Percentiles rank a stretch among this genome's conserved stretches.
Conservation (phyloP, 2,888 invertebrate species). For the Ferdinandea cuprea region DNA sequence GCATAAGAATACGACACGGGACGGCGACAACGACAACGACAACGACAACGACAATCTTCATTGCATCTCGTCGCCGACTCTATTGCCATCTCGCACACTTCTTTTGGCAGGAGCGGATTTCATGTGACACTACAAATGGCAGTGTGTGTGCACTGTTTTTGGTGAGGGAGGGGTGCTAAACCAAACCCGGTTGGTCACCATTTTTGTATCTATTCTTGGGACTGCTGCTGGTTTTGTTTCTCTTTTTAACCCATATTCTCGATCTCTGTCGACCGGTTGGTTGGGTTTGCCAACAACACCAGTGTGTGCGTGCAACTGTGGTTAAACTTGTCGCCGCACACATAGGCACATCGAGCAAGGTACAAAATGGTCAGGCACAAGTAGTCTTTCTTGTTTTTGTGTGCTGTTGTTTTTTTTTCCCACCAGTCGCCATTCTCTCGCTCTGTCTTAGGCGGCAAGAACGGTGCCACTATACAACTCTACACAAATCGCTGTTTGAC, state of each 20-base stretch:
- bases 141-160: slow-evolving; percentile 49
- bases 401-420: slow-evolving; percentile 51
- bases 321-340: slow-evolving; percentile 80
- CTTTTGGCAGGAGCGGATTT: slow-evolving; percentile 55
- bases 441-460: slow-evolving; percentile 76
- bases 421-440: slow-evolving; percentile 75
- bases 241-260: slow-evolving; percentile 57
- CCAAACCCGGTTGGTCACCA: slow-evolving; percentile 75
- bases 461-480: slow-evolving; percentile 40
- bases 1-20: slow-evolving; percentile 62
- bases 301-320: slow-evolving; percentile 77
- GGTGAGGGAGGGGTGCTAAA: slow-evolving; percentile 67
- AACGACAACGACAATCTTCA: slow-evolving; percentile 76
- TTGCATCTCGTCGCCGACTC: slow-evolving; percentile 44
- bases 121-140: slow-evolving; percentile 61
- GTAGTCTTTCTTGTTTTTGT: slow-evolving; percentile 67
- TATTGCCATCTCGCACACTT: slow-evolving; percentile 63
- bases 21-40: slow-evolving; percentile 48
- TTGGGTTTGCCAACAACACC: slow-evolving; percentile 43
- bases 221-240: slow-evolving; percentile 47
- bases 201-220: slow-evolving; percentile 73
- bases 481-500: slow-evolving; percentile 75
- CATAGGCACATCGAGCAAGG: slow-evolving; percentile 39
- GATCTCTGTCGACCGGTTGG: slow-evolving; percentile 71
- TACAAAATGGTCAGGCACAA: slow-evolving; percentile 64